phyloP scores from a whole-genome alignment of 1,140 invertebrate species.

The Philopotamus ludificatus region DNA sequence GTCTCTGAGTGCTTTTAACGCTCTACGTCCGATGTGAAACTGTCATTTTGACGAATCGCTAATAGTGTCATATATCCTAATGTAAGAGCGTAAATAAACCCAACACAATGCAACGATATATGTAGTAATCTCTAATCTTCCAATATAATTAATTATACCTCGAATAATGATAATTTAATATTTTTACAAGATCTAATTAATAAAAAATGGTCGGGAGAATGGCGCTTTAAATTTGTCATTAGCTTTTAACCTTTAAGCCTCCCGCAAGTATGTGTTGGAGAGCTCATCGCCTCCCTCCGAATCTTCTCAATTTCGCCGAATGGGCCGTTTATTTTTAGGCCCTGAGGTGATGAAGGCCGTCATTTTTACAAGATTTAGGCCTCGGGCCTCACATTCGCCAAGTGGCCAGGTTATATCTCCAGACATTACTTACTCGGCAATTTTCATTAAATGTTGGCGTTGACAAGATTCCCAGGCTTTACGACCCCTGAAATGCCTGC shows the following conservation, averaged over 20 bases:
- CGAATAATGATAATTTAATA: too few species aligned
- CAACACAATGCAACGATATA: too few species aligned
- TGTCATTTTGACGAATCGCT: too few species aligned
- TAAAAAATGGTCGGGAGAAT: too few species aligned
- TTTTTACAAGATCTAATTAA: too few species aligned
- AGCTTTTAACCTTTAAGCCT: background rate
- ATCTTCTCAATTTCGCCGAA: background rate
- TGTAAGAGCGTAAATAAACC: too few species aligned
- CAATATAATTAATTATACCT: too few species aligned
- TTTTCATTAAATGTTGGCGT: slow-evolving; percentile 17
- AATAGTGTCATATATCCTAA: too few species aligned
- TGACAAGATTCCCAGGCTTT: slow-evolving; percentile 8
- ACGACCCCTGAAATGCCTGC: background rate
- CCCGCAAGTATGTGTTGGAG: background rate
- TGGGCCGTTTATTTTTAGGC: slow-evolving; percentile 1
- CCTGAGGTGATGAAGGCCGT: background rate
- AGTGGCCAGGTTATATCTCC: slow-evolving; percentile 11
- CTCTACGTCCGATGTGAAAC: too few species aligned
- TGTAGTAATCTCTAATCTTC: too few species aligned
- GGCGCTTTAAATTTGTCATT: too few species aligned
- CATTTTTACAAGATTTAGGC: slow-evolving; percentile 2
- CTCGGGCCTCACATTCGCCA: background rate
- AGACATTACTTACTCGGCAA: slow-evolving; percentile 28
- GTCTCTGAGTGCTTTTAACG: too few species aligned
- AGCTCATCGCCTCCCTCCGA: background rate